Percentiles rank a stretch among this genome's conserved stretches.
Evolutionary conservation across 2,113 vertebrate species (phyloP).

Genomic region (Ifrita kowaldi): DNA sequence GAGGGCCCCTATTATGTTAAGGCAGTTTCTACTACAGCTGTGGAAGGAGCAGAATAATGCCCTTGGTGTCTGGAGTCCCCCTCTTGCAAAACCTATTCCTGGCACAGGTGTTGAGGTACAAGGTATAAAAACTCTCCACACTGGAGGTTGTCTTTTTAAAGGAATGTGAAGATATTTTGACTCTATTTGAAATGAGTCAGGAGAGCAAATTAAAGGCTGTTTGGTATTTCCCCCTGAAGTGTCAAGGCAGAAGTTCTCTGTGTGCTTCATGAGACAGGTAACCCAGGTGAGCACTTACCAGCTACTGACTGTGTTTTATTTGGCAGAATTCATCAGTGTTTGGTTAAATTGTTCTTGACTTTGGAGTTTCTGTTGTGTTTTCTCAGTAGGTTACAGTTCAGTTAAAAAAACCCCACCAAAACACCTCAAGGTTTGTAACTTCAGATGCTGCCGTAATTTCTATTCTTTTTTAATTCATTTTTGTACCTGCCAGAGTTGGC

Average conservation of each 20-base stretch:
- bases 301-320: neutral
- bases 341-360: neutral
- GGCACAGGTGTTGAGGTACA: neutral
- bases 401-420: neutral
- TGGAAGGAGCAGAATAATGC: conserved; percentile 88
- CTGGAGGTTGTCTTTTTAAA: neutral
- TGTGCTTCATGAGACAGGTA: neutral
- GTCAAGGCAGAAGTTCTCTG: neutral
- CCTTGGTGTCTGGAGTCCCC: neutral
- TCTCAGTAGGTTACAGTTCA: neutral
- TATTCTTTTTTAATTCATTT: neutral
- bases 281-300: neutral
- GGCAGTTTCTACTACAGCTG: conserved; percentile 82
- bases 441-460: conserved; percentile 9
- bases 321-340: neutral
- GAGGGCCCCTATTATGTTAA: conserved; percentile 92
- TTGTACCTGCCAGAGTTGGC: neutral
- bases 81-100: neutral
- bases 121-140: neutral
- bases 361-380: neutral
- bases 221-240: neutral
- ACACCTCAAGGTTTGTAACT: neutral
- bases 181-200: neutral
- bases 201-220: neutral
- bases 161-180: neutral